These are phyloP conservation scores for Drepana falcataria DNA, from an alignment of 2,888 invertebrate genomes.

Conservation along the genomic window DNA sequence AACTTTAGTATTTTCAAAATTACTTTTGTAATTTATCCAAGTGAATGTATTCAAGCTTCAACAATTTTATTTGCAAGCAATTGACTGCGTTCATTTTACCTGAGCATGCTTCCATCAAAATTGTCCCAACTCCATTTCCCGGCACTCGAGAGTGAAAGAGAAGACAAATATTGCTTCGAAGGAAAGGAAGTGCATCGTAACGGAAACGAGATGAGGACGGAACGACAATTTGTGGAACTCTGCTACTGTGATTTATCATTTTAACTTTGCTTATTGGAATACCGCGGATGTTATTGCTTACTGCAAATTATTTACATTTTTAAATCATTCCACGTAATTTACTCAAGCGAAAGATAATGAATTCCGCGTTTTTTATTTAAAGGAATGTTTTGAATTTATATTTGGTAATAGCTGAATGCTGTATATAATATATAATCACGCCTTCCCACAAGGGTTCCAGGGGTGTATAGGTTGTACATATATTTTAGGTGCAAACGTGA, in stretches of 20 bases:
- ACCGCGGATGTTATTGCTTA: conserved; percentile 36
- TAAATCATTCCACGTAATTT: too few species aligned
- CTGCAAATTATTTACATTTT: neutral
- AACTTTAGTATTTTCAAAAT: too few species aligned
- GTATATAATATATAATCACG: too few species aligned
- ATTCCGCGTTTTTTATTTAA: too few species aligned
- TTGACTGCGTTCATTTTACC: conserved; percentile 18
- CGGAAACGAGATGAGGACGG: conserved; percentile 28
- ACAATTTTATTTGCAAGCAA: conserved; percentile 12
- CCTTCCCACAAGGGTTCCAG: too few species aligned
- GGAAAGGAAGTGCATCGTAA: conserved; percentile 31
- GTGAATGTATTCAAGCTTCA: conserved; percentile 18
- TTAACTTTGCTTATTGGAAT: conserved; percentile 42
- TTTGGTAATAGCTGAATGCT: too few species aligned
- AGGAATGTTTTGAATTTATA: too few species aligned
- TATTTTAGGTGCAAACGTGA: too few species aligned
- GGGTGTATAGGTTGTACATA: too few species aligned
- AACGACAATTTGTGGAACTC: conserved; percentile 23
- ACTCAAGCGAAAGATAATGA: too few species aligned
- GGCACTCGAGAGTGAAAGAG: conserved; percentile 15
- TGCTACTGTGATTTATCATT: conserved; percentile 34
- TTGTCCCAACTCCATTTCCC: conserved; percentile 7
- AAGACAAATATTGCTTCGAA: conserved; percentile 15
- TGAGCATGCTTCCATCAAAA: conserved; percentile 4
- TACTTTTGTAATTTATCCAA: neutral